Evolutionary conservation across 1,140 invertebrate species (phyloP).

Genomic region (Coenobita brevimanus): DNA sequence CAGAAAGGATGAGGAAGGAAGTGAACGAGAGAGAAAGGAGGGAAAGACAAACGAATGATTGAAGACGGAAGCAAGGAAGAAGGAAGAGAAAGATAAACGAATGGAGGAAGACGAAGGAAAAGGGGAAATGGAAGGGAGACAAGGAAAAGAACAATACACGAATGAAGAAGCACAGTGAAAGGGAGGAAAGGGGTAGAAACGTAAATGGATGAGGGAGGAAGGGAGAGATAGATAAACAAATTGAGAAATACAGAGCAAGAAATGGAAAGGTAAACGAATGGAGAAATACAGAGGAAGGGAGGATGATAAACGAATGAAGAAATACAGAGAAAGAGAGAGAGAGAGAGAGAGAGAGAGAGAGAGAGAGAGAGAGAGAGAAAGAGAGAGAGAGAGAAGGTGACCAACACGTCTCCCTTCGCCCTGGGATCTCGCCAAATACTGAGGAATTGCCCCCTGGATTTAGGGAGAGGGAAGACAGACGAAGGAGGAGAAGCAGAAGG

Average conservation of each 20-base stretch:
- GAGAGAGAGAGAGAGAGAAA: neutral
- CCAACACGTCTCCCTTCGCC: too few relatives aligned
- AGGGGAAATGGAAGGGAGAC: neutral
- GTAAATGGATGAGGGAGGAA: neutral
- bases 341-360: neutral
- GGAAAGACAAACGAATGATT: neutral
- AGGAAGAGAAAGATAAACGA: neutral
- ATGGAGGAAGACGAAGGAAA: neutral
- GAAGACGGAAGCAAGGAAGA: neutral
- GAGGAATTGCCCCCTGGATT: too few relatives aligned
- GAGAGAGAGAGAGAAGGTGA: too few relatives aligned
- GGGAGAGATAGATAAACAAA: neutral
- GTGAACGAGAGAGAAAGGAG: neutral
- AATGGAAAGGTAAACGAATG: neutral
- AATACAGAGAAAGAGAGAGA: neutral
- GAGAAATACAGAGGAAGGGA: neutral
- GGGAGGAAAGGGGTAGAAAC: neutral
- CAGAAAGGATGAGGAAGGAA: neutral
- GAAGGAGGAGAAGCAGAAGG: neutral
- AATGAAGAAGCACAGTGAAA: neutral
- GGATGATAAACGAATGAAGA: neutral
- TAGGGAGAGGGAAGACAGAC: neutral
- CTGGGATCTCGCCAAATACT: too few relatives aligned
- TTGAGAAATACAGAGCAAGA: neutral
- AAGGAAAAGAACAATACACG: constrained; percentile 7